phyloP scores from a whole-genome alignment of 2,797 vertebrate genomes.

The Glyptemys insculpta region DNA sequence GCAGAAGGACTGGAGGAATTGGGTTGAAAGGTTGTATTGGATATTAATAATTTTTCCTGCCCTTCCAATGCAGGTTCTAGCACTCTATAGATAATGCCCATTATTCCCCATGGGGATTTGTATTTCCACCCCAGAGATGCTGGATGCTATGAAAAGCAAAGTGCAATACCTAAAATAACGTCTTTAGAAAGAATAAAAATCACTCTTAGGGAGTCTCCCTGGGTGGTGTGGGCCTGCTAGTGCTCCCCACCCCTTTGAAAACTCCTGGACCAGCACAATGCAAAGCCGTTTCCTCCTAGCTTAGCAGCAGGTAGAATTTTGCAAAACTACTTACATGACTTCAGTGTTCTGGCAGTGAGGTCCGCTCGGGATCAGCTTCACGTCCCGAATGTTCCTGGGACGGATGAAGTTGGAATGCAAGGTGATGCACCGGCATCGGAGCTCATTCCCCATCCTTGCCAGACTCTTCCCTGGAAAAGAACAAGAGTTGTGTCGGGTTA shows the following conservation, averaged over 20 bases:
- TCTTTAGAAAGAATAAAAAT: background rate
- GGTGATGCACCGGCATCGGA: conserved; percentile 79
- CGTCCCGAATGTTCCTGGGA: conserved; percentile 66
- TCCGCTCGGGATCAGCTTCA: conserved; percentile 78
- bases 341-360: conserved; percentile 79
- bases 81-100: background rate
- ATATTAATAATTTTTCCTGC: background rate
- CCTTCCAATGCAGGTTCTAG: background rate
- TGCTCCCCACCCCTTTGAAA: rapidly evolving
- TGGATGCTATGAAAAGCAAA: background rate
- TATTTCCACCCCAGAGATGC: background rate
- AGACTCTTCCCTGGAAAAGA: background rate
- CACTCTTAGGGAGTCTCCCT: background rate
- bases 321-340: conserved; percentile 81
- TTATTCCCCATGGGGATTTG: background rate
- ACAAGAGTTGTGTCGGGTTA: background rate
- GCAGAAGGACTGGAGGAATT: too few relatives aligned
- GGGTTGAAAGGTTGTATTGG: background rate
- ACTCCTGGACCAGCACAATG: rapidly evolving
- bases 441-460: conserved; percentile 46
- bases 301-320: background rate
- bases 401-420: conserved; percentile 64
- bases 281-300: background rate
- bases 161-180: background rate
- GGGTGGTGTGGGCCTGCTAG: rapidly evolving